A percentile compares a stretch with the other conserved stretches of the same genome.
Conservation (phyloP, 2,113 vertebrate species). For the Phoxinus phoxinus region DNA sequence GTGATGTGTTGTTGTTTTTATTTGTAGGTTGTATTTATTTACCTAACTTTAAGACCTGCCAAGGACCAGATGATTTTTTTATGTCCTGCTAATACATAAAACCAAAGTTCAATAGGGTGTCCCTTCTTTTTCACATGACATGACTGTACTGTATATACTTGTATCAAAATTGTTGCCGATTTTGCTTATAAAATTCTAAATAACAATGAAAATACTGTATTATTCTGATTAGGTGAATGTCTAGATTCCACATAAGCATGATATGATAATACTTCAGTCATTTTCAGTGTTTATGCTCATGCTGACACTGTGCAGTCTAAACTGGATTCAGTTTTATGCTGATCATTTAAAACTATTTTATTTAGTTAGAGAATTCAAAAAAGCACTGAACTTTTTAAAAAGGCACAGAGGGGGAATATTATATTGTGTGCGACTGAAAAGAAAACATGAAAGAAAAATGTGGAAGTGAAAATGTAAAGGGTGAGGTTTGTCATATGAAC, state of each 20-base stretch:
- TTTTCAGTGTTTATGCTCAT: neutral
- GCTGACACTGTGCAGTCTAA: neutral
- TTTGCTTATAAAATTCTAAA: neutral
- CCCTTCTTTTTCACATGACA: no score
- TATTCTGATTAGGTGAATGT: neutral
- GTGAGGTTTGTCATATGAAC: neutral
- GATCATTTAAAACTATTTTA: neutral
- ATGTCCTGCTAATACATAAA: no score
- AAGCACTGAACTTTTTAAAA: no score
- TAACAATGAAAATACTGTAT: neutral
- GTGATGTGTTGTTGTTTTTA: no score
- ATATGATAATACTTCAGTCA: neutral
- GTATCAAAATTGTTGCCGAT: neutral
- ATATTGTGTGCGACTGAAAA: neutral
- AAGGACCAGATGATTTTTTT: no score
- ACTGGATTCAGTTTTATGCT: neutral
- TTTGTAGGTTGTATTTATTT: no score
- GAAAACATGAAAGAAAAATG: neutral
- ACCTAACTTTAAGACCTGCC: no score
- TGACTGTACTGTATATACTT: neutral
- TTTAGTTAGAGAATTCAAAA: neutral
- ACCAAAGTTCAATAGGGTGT: no score
- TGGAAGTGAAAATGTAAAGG: conserved; percentile 1
- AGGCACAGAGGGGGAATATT: neutral
- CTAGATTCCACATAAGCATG: neutral